phyloP scores from a whole-genome alignment of 2,888 invertebrate genomes.

The Carabus problematicus region DNA sequence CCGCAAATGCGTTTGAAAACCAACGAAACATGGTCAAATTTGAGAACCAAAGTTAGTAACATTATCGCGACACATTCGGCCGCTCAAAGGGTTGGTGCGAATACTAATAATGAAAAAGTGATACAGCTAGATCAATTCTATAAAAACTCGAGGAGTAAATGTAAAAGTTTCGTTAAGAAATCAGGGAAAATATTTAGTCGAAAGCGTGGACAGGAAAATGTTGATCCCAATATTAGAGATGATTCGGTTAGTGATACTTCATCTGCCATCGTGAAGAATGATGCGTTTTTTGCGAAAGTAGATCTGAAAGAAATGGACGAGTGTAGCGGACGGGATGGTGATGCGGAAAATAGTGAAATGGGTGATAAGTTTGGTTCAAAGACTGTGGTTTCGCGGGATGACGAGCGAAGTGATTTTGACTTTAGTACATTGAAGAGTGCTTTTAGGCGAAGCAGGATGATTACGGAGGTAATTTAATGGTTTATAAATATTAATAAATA shows the following conservation, averaged over 20 bases:
- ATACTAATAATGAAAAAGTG: conserved; percentile 52
- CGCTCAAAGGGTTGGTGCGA: conserved; percentile 56
- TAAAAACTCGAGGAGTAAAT: conserved; percentile 56
- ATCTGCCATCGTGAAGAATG: conserved; percentile 51
- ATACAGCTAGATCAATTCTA: conserved; percentile 57
- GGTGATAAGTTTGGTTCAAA: conserved; percentile 35
- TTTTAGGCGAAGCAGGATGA: conserved; percentile 51
- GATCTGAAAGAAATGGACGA: conserved; percentile 27
- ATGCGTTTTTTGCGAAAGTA: conserved; percentile 51
- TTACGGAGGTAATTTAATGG: conserved; percentile 50
- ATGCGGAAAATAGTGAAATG: conserved; percentile 36
- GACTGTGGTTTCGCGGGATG: conserved; percentile 40
- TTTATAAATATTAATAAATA: too few species aligned
- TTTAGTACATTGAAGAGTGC: conserved; percentile 53
- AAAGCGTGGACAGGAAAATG: conserved; percentile 48
- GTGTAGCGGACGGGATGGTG: conserved; percentile 40
- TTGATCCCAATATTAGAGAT: conserved; percentile 43
- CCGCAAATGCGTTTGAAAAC: conserved; percentile 51
- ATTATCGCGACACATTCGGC: conserved; percentile 55
- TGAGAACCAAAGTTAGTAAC: conserved; percentile 55
- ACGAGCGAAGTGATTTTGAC: conserved; percentile 51
- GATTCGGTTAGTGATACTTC: conserved; percentile 44
- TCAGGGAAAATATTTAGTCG: conserved; percentile 55
- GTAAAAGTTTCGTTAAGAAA: conserved; percentile 54
- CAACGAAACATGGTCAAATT: conserved; percentile 54